A percentile compares a stretch with the other conserved stretches of the same genome.
Conservation (phyloP, 2,797 vertebrate species). For the Fistularia commersonii region DNA sequence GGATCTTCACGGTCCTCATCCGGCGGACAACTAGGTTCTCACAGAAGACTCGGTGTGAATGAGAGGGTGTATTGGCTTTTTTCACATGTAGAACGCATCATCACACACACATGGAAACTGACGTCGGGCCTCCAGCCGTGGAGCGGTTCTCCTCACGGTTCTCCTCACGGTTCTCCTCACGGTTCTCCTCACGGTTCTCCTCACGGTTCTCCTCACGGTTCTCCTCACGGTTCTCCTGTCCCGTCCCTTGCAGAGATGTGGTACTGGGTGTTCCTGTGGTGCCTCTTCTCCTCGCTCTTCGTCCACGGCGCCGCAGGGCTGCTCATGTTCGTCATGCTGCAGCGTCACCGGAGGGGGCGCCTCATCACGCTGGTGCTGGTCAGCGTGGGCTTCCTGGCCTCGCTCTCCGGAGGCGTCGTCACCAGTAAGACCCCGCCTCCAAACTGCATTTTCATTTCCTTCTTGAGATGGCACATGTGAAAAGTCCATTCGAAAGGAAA, state of each 20-base stretch:
- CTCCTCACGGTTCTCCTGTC: background rate
- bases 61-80: no score
- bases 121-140: no score
- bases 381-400: conserved; percentile 92
- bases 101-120: no score
- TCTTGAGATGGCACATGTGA: conserved; percentile 3
- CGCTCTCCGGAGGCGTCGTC: conserved; percentile 90
- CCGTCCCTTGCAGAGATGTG: conserved; percentile 75
- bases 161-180: no score
- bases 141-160: no score
- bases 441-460: background rate
- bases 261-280: conserved; percentile 99
- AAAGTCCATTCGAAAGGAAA: no score
- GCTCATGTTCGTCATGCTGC: conserved; percentile 94
- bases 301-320: conserved; percentile 89
- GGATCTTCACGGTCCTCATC: no score
- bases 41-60: no score
- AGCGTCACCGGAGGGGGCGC: conserved; percentile 90
- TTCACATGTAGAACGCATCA: no score
- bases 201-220: no score
- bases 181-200: no score
- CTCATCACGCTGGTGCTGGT: conserved; percentile 90
- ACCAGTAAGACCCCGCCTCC: conserved; percentile 84
- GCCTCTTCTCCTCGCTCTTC: conserved; percentile 96
- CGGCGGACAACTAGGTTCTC: no score